phyloP scores from a whole-genome alignment of 2,797 vertebrate genomes.

The Pseudochirops corinnae region DNA sequence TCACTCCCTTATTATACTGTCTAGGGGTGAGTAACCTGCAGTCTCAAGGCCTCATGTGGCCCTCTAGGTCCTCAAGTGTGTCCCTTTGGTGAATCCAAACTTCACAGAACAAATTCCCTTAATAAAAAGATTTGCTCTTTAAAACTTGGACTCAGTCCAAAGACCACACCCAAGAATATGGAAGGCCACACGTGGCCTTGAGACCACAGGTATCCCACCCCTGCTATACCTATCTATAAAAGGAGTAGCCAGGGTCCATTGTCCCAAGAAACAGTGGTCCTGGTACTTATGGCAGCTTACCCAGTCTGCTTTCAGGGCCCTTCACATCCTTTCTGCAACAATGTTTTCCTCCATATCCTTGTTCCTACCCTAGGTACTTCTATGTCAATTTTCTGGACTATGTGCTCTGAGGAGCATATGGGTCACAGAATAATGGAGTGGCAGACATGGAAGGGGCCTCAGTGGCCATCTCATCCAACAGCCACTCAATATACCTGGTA shows the following conservation, averaged over 20 bases:
- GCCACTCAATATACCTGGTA: not conserved
- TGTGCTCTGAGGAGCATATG: not conserved
- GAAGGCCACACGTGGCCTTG: no score
- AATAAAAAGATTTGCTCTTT: no score
- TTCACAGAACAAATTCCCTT: no score
- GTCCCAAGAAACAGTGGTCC: not conserved
- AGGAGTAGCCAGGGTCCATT: not conserved
- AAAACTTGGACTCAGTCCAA: no score
- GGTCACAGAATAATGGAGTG: not conserved
- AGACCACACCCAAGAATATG: no score
- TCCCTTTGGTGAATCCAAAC: no score
- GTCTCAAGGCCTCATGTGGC: no score
- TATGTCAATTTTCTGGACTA: not conserved
- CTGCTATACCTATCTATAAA: not conserved
- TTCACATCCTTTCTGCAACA: not conserved
- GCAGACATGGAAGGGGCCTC: not conserved
- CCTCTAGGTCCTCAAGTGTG: no score
- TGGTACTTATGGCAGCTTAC: not conserved
- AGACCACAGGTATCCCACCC: no score
- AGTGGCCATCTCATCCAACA: not conserved
- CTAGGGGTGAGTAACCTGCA: no score
- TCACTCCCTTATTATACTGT: not conserved
- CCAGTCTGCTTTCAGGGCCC: not conserved
- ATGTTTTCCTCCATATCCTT: not conserved
- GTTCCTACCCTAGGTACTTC: not conserved